These are phyloP conservation scores for Apaloderma vittatum DNA, from an alignment of 2,113 vertebrate species.

Conservation along the genomic window DNA sequence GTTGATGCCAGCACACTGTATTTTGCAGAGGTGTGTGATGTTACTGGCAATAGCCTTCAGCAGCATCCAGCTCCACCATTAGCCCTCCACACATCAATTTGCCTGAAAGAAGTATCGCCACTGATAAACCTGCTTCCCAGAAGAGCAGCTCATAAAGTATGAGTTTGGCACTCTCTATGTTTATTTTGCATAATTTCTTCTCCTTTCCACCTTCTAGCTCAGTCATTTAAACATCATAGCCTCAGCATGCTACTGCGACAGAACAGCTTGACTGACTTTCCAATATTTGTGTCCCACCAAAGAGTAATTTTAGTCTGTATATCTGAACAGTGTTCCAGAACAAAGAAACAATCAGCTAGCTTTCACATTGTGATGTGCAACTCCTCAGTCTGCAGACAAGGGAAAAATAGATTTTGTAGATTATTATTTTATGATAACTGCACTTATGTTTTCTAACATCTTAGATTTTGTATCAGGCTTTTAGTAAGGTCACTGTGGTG, in stretches of 20 bases:
- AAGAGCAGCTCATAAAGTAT: neutral
- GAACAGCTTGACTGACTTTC: neutral
- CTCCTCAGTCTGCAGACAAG: neutral
- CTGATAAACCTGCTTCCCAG: neutral
- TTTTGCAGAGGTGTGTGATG: neutral
- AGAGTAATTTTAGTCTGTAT: neutral
- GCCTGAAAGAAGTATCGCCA: neutral
- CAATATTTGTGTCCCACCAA: neutral
- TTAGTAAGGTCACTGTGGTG: neutral
- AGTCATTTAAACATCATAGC: neutral
- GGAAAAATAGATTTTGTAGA: neutral
- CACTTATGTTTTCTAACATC: neutral
- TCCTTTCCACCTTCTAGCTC: neutral
- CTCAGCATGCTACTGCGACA: neutral
- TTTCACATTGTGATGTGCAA: neutral
- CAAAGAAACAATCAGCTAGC: neutral
- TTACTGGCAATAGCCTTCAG: neutral
- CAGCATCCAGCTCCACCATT: neutral
- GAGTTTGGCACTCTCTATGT: neutral
- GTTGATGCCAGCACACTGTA: neutral
- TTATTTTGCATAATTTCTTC: slow-evolving; percentile 21
- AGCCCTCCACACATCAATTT: neutral
- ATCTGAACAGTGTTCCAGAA: neutral
- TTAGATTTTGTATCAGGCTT: neutral
- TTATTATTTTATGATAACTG: neutral